Base-by-base conservation (phyloP, 2,888 invertebrate genomes). In the Mechanitis mazaeus region DNA sequence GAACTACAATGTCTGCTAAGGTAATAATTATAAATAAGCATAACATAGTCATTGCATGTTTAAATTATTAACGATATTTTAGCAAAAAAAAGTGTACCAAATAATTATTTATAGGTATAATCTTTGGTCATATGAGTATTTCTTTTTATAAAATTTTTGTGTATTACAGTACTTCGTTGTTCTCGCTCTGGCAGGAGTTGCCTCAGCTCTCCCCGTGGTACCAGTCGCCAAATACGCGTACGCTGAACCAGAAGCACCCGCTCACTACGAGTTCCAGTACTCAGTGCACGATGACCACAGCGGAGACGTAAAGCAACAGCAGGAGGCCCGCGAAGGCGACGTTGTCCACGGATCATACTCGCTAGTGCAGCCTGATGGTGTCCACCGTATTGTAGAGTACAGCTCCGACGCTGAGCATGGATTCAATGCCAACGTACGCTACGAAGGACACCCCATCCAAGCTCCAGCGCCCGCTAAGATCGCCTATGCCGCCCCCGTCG, bases 391-490 rank as follows among this genome's bases (percentile, higher is more conserved):
- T 47, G 47, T 47, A 20, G 47, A 47, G 47, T 47, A 47, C 47
- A 47, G 5, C 47, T 68, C 67, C 4, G 47, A 47, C 47, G 78
- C 80, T 58, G 79, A 73, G 64, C 73, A 84, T 72, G 89, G 89
- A 47, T 89, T 88, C 81, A 87, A 85, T 76, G 87, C 89, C 45
- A 71, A 78, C 64, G 88, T 88, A n/a, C 82, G 84, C 47, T 86
- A 87, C 69, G 87, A 88, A 68, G 86, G 87, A 11, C 78, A 81
- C 38, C 80, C 85, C 47, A 47, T 47, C 47, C 47, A n/a, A 3
- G 20, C 47, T 20, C 20, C 47, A 47, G 47, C 28, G 20, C 47
- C 72, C 50, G 77, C 73, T 53, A 58, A 45, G 35, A 42, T 58
- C 46, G 46, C 55, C 38, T 55, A 45, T 20, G 47, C 47, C 28